A percentile compares a stretch with the other conserved stretches of the same genome.
phyloP scores from a whole-genome alignment of 2,888 invertebrate genomes.

The Acleris sparsana region DNA sequence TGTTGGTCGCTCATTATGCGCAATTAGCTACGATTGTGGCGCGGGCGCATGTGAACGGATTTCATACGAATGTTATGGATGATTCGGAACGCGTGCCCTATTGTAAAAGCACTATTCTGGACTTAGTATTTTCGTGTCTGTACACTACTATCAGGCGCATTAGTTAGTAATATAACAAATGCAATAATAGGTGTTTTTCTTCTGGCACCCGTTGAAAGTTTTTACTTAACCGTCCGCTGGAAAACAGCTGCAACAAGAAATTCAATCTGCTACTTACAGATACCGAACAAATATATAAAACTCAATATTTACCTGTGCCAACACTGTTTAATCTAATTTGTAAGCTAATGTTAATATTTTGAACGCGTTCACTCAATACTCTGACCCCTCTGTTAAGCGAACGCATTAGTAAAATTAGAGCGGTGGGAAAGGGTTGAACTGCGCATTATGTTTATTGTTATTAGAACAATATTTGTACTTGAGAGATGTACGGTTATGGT shows the following conservation, averaged over 20 bases:
- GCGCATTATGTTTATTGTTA: slow-evolving; percentile 80
- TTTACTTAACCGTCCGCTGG: not conserved
- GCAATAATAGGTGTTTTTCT: too few species aligned
- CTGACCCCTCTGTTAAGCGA: slow-evolving; percentile 68
- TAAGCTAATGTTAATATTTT: slow-evolving; percentile 66
- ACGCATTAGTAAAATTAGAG: slow-evolving; percentile 82
- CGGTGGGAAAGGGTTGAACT: slow-evolving; percentile 79
- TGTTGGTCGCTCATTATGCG: slow-evolving; percentile 81
- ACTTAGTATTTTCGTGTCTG: too few species aligned
- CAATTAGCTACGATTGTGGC: slow-evolving; percentile 83
- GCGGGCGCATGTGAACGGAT: slow-evolving; percentile 74
- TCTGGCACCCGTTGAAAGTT: not conserved
- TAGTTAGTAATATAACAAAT: too few species aligned
- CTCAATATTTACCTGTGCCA: slow-evolving; percentile 30
- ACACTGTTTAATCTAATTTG: slow-evolving; percentile 58
- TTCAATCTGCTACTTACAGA: slow-evolving; percentile 14
- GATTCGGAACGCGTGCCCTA: slow-evolving; percentile 51
- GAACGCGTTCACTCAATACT: slow-evolving; percentile 67
- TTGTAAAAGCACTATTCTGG: slow-evolving; percentile 22
- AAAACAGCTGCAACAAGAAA: slow-evolving; percentile 15
- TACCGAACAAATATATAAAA: slow-evolving; percentile 14
- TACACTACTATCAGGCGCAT: too few species aligned
- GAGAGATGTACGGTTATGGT: slow-evolving; percentile 77
- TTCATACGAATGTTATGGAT: slow-evolving; percentile 53
- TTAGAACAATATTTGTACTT: slow-evolving; percentile 82